Conservation (phyloP, 2,113 vertebrate genomes). For the Ceratotherium simum region DNA sequence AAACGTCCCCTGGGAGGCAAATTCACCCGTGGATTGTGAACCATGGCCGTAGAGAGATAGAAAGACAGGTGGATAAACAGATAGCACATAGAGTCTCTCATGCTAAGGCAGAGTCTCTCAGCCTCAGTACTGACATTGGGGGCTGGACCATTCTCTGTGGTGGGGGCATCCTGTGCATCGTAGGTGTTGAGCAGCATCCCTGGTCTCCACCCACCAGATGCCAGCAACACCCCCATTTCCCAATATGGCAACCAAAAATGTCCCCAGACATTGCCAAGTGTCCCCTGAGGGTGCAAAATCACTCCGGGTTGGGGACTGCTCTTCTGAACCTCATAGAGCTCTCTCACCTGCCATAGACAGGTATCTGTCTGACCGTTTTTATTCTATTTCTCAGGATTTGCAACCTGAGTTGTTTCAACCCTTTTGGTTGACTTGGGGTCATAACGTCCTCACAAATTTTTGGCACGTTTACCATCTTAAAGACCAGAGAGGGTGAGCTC, state of each 20-base stretch:
- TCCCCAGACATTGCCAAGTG: accelerated
- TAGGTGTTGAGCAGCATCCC: accelerated
- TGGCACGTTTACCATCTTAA: neutral
- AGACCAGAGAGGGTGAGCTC: accelerated
- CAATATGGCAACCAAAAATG: accelerated
- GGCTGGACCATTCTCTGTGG: accelerated
- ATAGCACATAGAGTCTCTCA: neutral
- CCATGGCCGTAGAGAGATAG: no score
- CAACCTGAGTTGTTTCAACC: accelerated
- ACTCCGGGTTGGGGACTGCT: accelerated
- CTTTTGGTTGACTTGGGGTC: neutral
- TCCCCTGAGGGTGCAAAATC: accelerated
- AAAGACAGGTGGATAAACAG: neutral
- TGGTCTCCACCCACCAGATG: neutral
- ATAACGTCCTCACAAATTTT: accelerated
- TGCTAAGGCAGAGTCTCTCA: accelerated
- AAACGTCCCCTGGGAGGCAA: neutral
- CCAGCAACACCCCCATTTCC: neutral
- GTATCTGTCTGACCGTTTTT: accelerated
- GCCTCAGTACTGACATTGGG: accelerated
- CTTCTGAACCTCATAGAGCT: neutral
- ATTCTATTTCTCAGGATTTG: neutral
- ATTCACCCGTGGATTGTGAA: neutral
- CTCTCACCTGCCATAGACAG: accelerated
- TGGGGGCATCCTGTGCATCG: accelerated